Evolutionary conservation across 2,888 invertebrate genomes (phyloP).

Genomic region (Willowsia nigromaculata): DNA sequence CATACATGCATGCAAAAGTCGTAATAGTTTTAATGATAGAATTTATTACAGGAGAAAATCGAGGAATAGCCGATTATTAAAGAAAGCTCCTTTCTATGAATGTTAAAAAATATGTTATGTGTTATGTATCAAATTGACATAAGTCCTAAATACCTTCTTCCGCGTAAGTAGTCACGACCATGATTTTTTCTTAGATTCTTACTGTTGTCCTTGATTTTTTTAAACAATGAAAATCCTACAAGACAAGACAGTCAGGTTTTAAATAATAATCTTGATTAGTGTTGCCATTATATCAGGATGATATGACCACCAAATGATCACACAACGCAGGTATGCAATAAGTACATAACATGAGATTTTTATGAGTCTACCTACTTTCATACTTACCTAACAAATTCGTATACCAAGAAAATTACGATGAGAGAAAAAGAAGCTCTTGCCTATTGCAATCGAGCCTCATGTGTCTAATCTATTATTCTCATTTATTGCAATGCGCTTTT

Average conservation of each 20-base stretch:
- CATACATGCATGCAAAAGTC: neutral
- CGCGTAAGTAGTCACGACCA: neutral
- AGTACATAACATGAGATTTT: neutral
- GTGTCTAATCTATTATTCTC: no score
- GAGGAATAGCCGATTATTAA: neutral
- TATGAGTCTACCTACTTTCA: constrained; percentile 37
- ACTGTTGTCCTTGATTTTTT: constrained; percentile 50
- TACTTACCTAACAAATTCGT: constrained; percentile 11
- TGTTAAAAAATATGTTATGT: neutral
- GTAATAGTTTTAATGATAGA: neutral
- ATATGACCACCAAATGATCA: neutral
- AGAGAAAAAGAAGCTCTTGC: neutral
- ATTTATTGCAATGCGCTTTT: neutral
- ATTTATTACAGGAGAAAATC: constrained; percentile 31
- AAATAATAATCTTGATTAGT: constrained; percentile 16
- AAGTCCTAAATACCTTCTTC: constrained; percentile 14
- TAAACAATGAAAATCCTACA: constrained; percentile 39
- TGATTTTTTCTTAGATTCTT: neutral
- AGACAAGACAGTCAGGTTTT: constrained; percentile 51
- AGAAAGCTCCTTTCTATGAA: neutral
- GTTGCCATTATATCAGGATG: constrained; percentile 7
- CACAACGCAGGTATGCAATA: neutral
- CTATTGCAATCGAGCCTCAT: no score
- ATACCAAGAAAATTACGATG: neutral
- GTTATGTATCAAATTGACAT: neutral